Conservation (phyloP, 2,888 invertebrate genomes). For the Icerya purchasi region DNA sequence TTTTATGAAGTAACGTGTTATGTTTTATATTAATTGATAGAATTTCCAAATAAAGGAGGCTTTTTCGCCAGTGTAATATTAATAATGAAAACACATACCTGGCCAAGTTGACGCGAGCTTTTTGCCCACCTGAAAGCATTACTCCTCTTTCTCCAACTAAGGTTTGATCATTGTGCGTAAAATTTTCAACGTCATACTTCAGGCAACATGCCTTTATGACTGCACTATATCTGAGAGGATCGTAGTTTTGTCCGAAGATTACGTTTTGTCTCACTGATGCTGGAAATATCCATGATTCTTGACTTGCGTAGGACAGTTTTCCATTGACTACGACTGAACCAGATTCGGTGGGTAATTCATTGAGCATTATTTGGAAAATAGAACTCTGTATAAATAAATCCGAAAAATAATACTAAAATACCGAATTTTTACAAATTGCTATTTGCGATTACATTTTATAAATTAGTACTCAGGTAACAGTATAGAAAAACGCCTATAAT, state of each 20-base stretch:
- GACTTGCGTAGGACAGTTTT: conserved; percentile 36
- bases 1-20: too few species aligned
- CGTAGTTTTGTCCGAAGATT: conserved; percentile 42
- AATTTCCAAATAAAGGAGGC: too few species aligned
- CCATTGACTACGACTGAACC: conserved; percentile 34
- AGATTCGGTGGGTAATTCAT: conserved; percentile 32
- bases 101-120: conserved; percentile 57
- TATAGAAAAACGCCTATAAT: too few species aligned
- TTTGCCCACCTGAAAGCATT: conserved; percentile 61
- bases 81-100: too few species aligned
- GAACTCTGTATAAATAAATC: conserved; percentile 26
- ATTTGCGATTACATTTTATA: too few species aligned
- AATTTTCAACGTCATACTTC: conserved; percentile 43
- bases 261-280: conserved; percentile 48
- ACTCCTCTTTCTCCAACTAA: conserved; percentile 63
- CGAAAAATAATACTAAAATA: too few species aligned
- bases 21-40: too few species aligned
- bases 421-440: too few species aligned
- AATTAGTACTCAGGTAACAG: too few species aligned
- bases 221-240: conserved; percentile 35
- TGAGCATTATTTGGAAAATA: conserved; percentile 32
- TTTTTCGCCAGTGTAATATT: too few species aligned
- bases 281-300: conserved; percentile 45
- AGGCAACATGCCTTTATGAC: conserved; percentile 35
- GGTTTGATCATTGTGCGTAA: conserved; percentile 54